Conservation (phyloP, 2,888 invertebrate genomes). For the Beris chalybata region DNA sequence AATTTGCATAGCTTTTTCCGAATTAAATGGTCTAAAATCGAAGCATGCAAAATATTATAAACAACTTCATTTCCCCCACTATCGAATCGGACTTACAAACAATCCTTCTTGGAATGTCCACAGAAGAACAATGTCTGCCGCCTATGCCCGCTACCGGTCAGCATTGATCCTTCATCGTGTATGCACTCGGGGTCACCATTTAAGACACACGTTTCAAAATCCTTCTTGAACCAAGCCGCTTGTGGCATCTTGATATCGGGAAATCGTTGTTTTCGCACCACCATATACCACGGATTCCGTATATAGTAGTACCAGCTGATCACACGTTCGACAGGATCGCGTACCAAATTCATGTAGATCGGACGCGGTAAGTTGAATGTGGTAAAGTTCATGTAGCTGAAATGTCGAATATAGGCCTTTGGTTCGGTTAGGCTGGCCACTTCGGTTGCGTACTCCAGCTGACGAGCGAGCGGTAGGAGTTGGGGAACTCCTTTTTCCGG, state of each 20-base stretch:
- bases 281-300: constrained; percentile 83
- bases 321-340: constrained; percentile 83
- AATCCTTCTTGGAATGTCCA: constrained; percentile 74
- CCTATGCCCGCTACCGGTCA: constrained; percentile 79
- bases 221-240: constrained; percentile 63
- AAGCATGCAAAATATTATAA: not conserved
- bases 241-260: constrained; percentile 76
- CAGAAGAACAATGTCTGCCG: constrained; percentile 86
- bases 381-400: constrained; percentile 84
- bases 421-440: constrained; percentile 74
- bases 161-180: constrained; percentile 75
- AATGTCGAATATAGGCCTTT: constrained; percentile 82
- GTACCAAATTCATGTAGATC: constrained; percentile 82
- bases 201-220: constrained; percentile 82
- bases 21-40: constrained; percentile 76
- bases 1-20: constrained; percentile 74
- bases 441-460: constrained; percentile 68
- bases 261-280: constrained; percentile 80
- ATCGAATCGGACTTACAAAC: constrained; percentile 65
- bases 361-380: constrained; percentile 75
- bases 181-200: constrained; percentile 79
- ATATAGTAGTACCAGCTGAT: constrained; percentile 89
- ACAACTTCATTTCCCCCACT: not conserved
- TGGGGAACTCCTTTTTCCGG: constrained; percentile 61
- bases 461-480: constrained; percentile 68